Conservation (phyloP, 1,140 invertebrate species). For the Halesus radiatus region DNA sequence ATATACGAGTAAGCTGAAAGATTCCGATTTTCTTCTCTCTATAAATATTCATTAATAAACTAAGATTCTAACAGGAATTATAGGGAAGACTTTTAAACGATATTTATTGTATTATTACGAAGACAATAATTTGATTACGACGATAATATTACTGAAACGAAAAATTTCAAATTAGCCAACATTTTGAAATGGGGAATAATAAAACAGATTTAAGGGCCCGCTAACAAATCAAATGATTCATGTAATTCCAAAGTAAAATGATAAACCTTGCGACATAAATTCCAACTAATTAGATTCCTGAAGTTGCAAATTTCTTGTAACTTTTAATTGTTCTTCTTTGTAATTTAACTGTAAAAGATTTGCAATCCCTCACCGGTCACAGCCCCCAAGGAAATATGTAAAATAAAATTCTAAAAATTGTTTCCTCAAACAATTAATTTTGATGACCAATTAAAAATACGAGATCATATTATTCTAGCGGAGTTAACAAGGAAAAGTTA, state of each 20-base stretch:
- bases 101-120: neutral
- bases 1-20: no score
- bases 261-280: constrained; percentile 24
- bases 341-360: constrained; percentile 17
- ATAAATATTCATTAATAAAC: no score
- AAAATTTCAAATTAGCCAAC: neutral
- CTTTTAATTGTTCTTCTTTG: constrained; percentile 19
- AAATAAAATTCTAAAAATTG: no score
- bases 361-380: neutral
- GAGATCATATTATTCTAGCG: no score
- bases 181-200: no score
- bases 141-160: neutral
- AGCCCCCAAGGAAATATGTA: no score
- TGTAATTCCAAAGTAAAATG: constrained; percentile 20
- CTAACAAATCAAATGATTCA: constrained; percentile 2
- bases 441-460: no score
- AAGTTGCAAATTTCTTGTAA: constrained; percentile 21
- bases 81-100: neutral
- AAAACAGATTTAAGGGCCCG: neutral
- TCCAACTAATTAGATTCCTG: constrained; percentile 21
- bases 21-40: no score
- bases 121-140: neutral
- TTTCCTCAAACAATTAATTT: no score
- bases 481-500: no score
- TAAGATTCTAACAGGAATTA: no score